phyloP scores from a whole-genome alignment of 1,140 invertebrate genomes.

The Apocrypta bakeri region DNA sequence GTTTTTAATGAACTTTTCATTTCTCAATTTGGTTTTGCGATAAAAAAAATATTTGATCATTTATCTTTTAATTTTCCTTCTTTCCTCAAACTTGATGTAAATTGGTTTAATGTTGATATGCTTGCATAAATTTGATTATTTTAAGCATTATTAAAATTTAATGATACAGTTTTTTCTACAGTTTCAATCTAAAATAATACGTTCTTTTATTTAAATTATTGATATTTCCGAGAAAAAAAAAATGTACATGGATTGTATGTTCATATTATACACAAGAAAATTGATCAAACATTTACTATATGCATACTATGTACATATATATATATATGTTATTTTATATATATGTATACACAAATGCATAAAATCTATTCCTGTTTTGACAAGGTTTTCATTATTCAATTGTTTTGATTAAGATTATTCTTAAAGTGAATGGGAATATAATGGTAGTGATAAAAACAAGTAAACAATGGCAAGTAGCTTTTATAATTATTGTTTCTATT shows the following conservation, averaged over 20 bases:
- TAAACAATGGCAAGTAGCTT: not conserved
- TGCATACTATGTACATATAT: not conserved
- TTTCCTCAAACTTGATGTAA: not conserved
- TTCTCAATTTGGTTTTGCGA: too few species aligned
- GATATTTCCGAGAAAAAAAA: not conserved
- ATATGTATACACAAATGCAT: not conserved
- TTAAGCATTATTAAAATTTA: not conserved
- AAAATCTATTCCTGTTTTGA: not conserved
- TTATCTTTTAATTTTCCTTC: slow-evolving; percentile 6
- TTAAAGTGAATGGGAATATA: not conserved
- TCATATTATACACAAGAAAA: not conserved
- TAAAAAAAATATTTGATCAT: not conserved
- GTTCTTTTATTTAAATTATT: not conserved
- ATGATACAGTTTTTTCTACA: not conserved
- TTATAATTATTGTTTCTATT: not conserved
- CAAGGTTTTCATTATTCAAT: not conserved
- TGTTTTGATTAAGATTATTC: not conserved
- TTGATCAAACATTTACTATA: not conserved
- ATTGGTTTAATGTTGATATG: not conserved
- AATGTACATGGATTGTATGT: not conserved
- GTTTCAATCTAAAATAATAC: not conserved
- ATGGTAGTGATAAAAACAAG: not conserved
- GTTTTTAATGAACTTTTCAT: not conserved
- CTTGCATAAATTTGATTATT: not conserved
- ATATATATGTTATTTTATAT: not conserved